These are phyloP conservation scores for Athene cunicularia DNA, from an alignment of 2,113 vertebrate species.

Conservation along the genomic window DNA sequence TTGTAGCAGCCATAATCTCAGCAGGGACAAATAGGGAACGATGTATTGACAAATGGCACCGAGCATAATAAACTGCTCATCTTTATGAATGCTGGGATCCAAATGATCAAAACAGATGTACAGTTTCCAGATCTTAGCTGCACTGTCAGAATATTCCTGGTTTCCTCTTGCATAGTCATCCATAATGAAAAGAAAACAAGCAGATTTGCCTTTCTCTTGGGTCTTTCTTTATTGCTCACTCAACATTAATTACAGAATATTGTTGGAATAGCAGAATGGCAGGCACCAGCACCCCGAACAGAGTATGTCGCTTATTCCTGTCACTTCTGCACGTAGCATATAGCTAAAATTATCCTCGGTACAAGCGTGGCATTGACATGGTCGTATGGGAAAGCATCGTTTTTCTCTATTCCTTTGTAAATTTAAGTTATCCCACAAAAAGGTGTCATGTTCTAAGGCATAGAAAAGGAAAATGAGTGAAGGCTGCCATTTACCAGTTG, in stretches of 20 bases:
- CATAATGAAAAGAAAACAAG: slow-evolving; percentile 71
- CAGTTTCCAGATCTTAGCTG: slow-evolving; percentile 69
- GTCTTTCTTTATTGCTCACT: slow-evolving; percentile 66
- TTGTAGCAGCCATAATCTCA: slow-evolving; percentile 67
- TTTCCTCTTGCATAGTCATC: slow-evolving; percentile 61
- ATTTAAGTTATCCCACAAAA: background rate
- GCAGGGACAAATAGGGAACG: slow-evolving; percentile 69
- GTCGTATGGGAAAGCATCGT: background rate
- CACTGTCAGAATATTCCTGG: slow-evolving; percentile 64
- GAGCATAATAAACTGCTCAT: slow-evolving; percentile 70
- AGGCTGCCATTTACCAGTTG: background rate
- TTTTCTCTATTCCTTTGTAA: background rate
- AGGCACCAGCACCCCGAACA: slow-evolving; percentile 31
- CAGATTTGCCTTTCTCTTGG: slow-evolving; percentile 71
- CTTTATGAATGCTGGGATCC: slow-evolving; percentile 70
- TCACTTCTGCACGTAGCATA: background rate
- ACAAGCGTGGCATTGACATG: background rate
- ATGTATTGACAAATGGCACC: slow-evolving; percentile 71
- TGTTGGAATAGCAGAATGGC: slow-evolving; percentile 58
- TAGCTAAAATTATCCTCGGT: slow-evolving; percentile 17
- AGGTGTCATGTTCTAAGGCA: background rate
- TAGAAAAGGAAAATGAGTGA: background rate
- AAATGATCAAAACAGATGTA: slow-evolving; percentile 75
- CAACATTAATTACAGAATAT: slow-evolving; percentile 72
- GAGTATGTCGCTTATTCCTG: background rate